Conservation (phyloP, 2,113 vertebrate species). For the Trinectes maculatus region DNA sequence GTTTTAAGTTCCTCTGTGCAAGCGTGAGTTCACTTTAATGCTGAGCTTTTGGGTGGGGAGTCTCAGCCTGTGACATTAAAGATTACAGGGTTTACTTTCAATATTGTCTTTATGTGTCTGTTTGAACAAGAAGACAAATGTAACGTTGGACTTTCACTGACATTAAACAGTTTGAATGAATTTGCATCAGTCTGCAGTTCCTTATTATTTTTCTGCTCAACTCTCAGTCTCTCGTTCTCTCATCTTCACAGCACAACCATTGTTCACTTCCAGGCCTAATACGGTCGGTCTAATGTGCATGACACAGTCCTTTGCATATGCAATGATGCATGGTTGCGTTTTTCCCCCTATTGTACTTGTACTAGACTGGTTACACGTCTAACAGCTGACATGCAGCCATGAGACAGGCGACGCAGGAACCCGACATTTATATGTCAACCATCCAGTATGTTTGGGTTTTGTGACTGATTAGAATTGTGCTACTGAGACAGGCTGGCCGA, state of each 20-base stretch:
- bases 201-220: slow-evolving; percentile 1
- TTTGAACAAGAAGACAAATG: slow-evolving; percentile 17
- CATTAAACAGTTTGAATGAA: slow-evolving; percentile 26
- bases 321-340: neutral
- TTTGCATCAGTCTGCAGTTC: neutral
- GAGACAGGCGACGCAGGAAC: slow-evolving; percentile 32
- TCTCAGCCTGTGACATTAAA: slow-evolving; percentile 19
- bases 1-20: slow-evolving; percentile 13
- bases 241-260: slow-evolving; percentile 31
- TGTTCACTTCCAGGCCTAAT: slow-evolving; percentile 27
- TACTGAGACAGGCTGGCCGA: slow-evolving; percentile 38
- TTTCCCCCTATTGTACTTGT: no score
- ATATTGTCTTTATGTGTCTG: slow-evolving; percentile 19
- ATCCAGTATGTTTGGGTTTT: slow-evolving; percentile 54
- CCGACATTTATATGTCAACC: slow-evolving; percentile 33
- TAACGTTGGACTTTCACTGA: slow-evolving; percentile 10
- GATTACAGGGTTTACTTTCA: slow-evolving; percentile 8
- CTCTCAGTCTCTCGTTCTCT: slow-evolving; percentile 36
- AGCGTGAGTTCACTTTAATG: slow-evolving; percentile 1
- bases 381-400: slow-evolving; percentile 28
- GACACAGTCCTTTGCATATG: slow-evolving; percentile 10
- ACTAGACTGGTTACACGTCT: slow-evolving; percentile 32
- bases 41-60: slow-evolving; percentile 10
- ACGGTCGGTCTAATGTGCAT: slow-evolving; percentile 30
- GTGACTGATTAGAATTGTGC: slow-evolving; percentile 51